Conservation (phyloP, 1,140 invertebrate genomes). For the Eumaeus atala region DNA sequence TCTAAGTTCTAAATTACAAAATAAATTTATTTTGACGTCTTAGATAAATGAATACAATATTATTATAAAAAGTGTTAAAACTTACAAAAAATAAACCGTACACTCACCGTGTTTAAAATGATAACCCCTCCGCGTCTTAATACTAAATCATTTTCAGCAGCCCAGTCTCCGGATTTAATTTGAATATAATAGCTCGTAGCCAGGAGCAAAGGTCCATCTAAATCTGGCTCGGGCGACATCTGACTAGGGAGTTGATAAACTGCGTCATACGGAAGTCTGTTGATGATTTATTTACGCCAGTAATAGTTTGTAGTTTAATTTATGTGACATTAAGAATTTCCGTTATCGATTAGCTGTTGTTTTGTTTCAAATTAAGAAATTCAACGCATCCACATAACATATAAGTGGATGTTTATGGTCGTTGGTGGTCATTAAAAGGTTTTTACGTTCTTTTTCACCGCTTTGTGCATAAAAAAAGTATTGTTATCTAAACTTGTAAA, state of each 20-base stretch:
- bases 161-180: slow-evolving; percentile 33
- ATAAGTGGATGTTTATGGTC: no score
- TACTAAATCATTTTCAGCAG: slow-evolving; percentile 33
- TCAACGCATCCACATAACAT: no score
- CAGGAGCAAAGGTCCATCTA: slow-evolving; percentile 24
- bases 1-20: no score
- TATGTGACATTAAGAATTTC: slow-evolving; percentile 14
- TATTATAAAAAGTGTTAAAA: no score
- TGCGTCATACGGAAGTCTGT: slow-evolving; percentile 28
- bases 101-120: not conserved
- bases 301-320: slow-evolving; percentile 20
- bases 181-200: slow-evolving; percentile 31
- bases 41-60: no score
- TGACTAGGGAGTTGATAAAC: slow-evolving; percentile 31
- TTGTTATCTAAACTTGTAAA: no score
- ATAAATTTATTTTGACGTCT: no score
- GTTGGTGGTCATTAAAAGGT: no score
- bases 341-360: slow-evolving; percentile 2
- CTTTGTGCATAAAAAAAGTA: no score
- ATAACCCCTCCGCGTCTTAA: slow-evolving; percentile 25
- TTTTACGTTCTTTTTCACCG: no score
- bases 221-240: slow-evolving; percentile 24
- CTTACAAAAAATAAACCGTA: not conserved
- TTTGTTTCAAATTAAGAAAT: not conserved
- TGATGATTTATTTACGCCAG: slow-evolving; percentile 35